Base-by-base conservation (phyloP, 2,797 vertebrate species). In the Mallotus villosus region DNA sequence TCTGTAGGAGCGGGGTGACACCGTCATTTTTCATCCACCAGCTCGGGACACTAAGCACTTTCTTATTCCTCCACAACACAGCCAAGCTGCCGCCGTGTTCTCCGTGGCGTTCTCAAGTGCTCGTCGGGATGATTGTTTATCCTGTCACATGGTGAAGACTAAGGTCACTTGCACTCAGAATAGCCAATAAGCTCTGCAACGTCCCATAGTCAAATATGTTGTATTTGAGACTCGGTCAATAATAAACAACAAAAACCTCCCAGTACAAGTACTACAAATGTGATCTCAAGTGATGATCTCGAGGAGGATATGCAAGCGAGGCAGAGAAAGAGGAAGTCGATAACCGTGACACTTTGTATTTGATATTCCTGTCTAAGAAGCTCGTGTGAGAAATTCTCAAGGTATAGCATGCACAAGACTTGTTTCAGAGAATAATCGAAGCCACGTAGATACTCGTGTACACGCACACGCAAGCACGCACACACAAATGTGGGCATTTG, bases 21-120 rank as follows among this genome's bases (percentile, higher is more conserved):
- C 82, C 24, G 24, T 78, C 83, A 90, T 87, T 84, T 74, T 77
- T 92, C 89, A 90, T 81, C 70, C 65, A 79, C 72, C 81, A 84
- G 77, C 87, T 82, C 77, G 85, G 88, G 85, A 89, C 78, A 72
- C 71, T 55, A 84, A 88, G 81, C 24, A 22, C 87, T 82, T 86
- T 85, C 82, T 24, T 61, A 61, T 68, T 68, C 32, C 71, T 80
- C 78, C 76, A 68, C 72, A 70, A 51, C 83, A 55, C 75, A 78
- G 74, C 79, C 76, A 86, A 86, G 77, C 81, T 79, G 77, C 81
- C 62, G 62, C 73, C 72, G 63, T 78, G 49, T 74, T 62, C 75
- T 85, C 78, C 22, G 27, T n/a, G 21, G 5, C 19, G 27, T 24
- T 29, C 12, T 61, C 37, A 11, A 71, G 49, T 62, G 66, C 72